Conservation (phyloP, 2,113 vertebrate genomes). For the Cryptomyrus ogoouensis region DNA sequence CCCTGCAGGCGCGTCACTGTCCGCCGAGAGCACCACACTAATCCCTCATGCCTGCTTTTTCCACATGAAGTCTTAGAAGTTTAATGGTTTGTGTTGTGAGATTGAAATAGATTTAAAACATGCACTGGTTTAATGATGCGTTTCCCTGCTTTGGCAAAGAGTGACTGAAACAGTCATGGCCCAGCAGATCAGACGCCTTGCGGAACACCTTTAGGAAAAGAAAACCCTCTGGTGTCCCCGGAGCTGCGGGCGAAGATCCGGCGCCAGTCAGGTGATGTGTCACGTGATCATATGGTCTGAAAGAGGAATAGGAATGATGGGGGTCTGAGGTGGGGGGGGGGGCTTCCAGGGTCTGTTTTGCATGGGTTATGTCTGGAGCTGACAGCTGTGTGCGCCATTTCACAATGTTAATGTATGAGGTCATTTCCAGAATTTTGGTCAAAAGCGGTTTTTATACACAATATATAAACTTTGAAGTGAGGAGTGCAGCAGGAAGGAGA, state of each 20-base stretch:
- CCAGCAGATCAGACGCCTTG: background rate
- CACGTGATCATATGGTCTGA: background rate
- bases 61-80: slow-evolving; percentile 18
- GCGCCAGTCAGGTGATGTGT: background rate
- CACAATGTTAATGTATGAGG: background rate
- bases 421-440: background rate
- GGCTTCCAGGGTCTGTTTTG: background rate
- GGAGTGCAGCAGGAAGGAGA: background rate
- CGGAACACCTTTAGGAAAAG: background rate
- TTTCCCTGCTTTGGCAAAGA: background rate
- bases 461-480: background rate
- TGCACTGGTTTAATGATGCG: background rate
- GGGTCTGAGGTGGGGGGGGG: too few species aligned
- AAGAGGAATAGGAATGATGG: background rate
- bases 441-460: background rate
- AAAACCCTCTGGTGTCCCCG: background rate
- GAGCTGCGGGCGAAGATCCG: background rate
- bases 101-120: background rate
- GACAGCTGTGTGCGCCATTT: background rate
- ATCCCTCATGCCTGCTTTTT: slow-evolving; percentile 32
- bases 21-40: background rate
- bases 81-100: background rate
- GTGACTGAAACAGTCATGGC: background rate
- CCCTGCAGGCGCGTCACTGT: slow-evolving; percentile 40
- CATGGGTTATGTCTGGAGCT: background rate